phyloP scores from a whole-genome alignment of 1,140 invertebrate species.

The Drosophila quadrilineata region DNA sequence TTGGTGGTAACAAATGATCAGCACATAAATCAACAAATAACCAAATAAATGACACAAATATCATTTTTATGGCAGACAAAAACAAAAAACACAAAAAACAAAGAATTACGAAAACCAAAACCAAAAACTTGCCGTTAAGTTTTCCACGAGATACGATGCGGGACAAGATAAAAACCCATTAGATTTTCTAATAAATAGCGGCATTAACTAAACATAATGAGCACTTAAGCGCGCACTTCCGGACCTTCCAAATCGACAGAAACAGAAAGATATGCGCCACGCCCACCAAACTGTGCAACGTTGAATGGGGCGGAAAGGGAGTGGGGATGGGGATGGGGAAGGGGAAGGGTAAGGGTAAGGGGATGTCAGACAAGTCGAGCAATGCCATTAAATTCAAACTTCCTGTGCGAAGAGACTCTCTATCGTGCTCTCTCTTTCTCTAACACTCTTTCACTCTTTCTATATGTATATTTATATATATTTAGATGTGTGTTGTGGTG shows the following conservation, averaged over 20 bases:
- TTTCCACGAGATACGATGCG: slow-evolving; percentile 22
- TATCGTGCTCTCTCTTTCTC: too few species aligned
- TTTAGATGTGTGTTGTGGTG: slow-evolving; percentile 15
- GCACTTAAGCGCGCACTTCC: slow-evolving; percentile 65
- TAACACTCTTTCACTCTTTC: not conserved
- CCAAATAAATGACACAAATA: slow-evolving; percentile 64
- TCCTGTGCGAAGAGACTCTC: too few species aligned
- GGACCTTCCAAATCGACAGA: slow-evolving; percentile 14
- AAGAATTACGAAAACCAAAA: too few species aligned
- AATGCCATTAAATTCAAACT: slow-evolving; percentile 58
- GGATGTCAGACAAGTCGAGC: slow-evolving; percentile 9
- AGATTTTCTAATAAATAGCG: slow-evolving; percentile 65
- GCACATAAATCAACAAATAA: slow-evolving; percentile 58
- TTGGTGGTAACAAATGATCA: slow-evolving; percentile 48
- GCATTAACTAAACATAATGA: slow-evolving; percentile 67
- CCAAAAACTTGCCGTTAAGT: slow-evolving; percentile 19
- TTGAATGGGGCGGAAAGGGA: not conserved
- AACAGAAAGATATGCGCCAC: not conserved
- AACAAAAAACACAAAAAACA: not conserved
- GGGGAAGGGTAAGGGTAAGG: not conserved
- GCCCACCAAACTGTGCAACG: slow-evolving; percentile 1
- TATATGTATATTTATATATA: slow-evolving; percentile 19
- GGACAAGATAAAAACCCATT: slow-evolving; percentile 53
- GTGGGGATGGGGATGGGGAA: not conserved
- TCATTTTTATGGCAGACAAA: slow-evolving; percentile 46